A percentile compares a stretch with the other conserved stretches of the same genome.
phyloP scores from a whole-genome alignment of 2,113 vertebrate species.

The Hippoglossus stenolepis region DNA sequence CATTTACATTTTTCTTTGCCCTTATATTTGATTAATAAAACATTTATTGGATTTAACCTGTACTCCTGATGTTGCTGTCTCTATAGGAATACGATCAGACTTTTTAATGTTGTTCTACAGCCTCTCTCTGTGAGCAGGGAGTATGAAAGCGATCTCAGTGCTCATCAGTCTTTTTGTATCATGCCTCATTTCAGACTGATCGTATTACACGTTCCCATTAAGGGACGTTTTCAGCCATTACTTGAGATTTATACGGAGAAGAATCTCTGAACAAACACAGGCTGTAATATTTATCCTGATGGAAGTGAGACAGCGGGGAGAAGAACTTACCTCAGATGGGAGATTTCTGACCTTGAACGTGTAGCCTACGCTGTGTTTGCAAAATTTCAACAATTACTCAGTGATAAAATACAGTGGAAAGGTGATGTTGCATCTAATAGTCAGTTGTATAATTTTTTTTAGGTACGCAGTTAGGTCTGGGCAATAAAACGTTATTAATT shows the following conservation, averaged over 20 bases:
- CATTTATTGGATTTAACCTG: not conserved
- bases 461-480: no score
- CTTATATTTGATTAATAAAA: not conserved
- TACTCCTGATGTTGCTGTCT: not conserved
- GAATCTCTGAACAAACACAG: constrained; percentile 41
- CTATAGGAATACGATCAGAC: constrained; percentile 19
- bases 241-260: constrained; percentile 57
- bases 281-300: constrained; percentile 37
- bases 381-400: constrained; percentile 42
- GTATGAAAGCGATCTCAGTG: constrained; percentile 56
- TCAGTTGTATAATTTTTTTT: not conserved
- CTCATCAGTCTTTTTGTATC: constrained; percentile 73
- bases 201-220: constrained; percentile 59
- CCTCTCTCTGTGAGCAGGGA: constrained; percentile 32
- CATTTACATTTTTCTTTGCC: constrained; percentile 4
- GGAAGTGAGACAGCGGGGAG: constrained; percentile 33
- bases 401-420: not conserved
- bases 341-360: constrained; percentile 41
- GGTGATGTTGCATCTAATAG: constrained; percentile 37
- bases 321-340: constrained; percentile 48
- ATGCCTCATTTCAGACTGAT: constrained; percentile 71
- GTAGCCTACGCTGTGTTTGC: constrained; percentile 15
- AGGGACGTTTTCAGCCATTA: constrained; percentile 53
- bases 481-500: no score
- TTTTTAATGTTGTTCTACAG: constrained; percentile 27